Conservation (phyloP, 2,888 invertebrate genomes). For the Lasioglossum marginatum region DNA sequence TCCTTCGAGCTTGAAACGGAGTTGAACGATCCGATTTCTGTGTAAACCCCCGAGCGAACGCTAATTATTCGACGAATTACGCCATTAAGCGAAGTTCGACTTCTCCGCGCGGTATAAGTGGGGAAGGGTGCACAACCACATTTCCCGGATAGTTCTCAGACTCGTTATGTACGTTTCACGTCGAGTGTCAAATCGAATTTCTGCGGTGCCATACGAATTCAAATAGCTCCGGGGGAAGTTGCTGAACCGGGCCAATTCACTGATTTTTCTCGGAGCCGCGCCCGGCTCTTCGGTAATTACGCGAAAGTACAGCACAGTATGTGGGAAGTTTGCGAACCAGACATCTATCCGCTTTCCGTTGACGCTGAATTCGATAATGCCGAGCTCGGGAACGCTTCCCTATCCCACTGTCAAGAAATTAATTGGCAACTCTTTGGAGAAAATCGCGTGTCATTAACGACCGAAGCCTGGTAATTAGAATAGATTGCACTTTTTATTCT, state of each 20-base stretch:
- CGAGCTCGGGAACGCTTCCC: constrained; percentile 9
- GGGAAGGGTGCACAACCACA: constrained; percentile 13
- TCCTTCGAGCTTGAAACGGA: constrained; percentile 12
- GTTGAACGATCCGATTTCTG: constrained; percentile 46
- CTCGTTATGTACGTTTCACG: constrained; percentile 73
- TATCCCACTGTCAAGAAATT: constrained; percentile 15
- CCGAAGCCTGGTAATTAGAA: constrained; percentile 33
- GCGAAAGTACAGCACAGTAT: constrained; percentile 36
- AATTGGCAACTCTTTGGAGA: constrained; percentile 37
- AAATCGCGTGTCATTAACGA: constrained; percentile 18
- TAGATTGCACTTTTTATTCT: neutral
- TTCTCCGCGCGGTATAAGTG: constrained; percentile 32
- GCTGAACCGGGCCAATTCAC: constrained; percentile 52
- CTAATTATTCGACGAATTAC: constrained; percentile 72
- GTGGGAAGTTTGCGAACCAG: constrained; percentile 46
- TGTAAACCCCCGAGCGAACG: constrained; percentile 37
- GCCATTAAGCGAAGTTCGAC: constrained; percentile 66
- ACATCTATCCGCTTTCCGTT: constrained; percentile 28
- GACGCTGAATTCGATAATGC: constrained; percentile 56
- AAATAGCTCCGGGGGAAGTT: constrained; percentile 68
- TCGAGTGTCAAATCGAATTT: constrained; percentile 74
- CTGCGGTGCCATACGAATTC: constrained; percentile 70
- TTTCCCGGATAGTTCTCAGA: constrained; percentile 67
- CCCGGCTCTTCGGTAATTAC: constrained; percentile 47
- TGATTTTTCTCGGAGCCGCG: constrained; percentile 58